A percentile compares a stretch with the other conserved stretches of the same genome.
phyloP scores from a whole-genome alignment of 1,140 invertebrate genomes.

The Dreissena polymorpha region DNA sequence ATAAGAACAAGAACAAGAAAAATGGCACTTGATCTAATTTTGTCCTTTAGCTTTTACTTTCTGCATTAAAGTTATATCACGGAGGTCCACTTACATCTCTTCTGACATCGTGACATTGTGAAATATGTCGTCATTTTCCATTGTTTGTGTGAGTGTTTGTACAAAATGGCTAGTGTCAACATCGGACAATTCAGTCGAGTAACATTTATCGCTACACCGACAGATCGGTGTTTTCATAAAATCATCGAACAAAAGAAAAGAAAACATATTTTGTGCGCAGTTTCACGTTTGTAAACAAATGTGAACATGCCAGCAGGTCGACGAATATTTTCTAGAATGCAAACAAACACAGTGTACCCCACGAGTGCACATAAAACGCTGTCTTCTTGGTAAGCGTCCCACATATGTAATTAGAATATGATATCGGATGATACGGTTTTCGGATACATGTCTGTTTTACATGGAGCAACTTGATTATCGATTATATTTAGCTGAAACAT shows the following conservation, averaged over 20 bases:
- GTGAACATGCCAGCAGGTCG: slow-evolving; percentile 71
- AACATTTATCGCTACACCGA: too few species aligned
- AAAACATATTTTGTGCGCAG: too few species aligned
- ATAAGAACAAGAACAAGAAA: too few species aligned
- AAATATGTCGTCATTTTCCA: slow-evolving; percentile 35
- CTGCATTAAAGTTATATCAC: too few species aligned
- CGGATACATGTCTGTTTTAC: too few species aligned
- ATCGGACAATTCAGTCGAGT: neutral
- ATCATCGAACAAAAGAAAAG: too few species aligned
- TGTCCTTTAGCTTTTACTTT: too few species aligned
- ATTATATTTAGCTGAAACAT: too few species aligned
- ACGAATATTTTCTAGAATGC: slow-evolving; percentile 73
- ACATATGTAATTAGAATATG: neutral
- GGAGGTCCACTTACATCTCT: slow-evolving; percentile 53
- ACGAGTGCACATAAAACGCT: slow-evolving; percentile 63
- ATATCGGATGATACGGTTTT: too few species aligned
- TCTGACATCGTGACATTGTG: slow-evolving; percentile 48
- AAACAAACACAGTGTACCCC: slow-evolving; percentile 66
- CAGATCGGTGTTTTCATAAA: too few species aligned
- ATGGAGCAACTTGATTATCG: too few species aligned
- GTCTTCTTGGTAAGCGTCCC: slow-evolving; percentile 46
- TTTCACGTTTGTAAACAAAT: neutral
- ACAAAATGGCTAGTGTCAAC: neutral
- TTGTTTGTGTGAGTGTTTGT: neutral
- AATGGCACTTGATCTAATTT: too few species aligned